phyloP scores from a whole-genome alignment of 2,113 vertebrate species.

The Ellobius talpinus region DNA sequence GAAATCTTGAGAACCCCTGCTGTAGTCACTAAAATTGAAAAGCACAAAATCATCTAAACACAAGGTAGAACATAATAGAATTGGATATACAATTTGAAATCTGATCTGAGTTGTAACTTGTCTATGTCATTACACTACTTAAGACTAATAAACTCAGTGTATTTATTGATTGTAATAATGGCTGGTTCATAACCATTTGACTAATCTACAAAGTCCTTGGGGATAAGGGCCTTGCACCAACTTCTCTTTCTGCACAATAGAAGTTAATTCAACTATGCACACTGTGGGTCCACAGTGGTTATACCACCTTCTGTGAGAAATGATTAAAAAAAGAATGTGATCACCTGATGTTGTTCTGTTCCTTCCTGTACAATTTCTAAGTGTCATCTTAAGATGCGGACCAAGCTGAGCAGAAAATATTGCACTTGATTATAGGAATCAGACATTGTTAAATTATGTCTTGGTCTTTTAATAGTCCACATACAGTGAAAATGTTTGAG shows the following conservation, averaged over 20 bases:
- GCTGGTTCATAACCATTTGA: not conserved
- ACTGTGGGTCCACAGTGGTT: not conserved
- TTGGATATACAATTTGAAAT: constrained; percentile 26
- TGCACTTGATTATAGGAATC: constrained; percentile 67
- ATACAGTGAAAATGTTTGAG: constrained; percentile 58
- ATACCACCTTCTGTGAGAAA: constrained; percentile 6
- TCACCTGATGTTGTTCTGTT: not conserved
- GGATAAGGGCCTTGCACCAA: not conserved
- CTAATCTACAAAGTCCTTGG: not conserved
- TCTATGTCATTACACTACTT: not conserved
- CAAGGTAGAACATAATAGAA: not conserved
- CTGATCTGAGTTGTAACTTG: not conserved
- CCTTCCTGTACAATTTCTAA: constrained; percentile 13
- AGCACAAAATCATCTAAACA: not conserved
- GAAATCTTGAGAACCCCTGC: not conserved
- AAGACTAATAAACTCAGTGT: not conserved
- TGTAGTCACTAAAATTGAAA: not conserved
- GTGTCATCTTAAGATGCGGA: constrained; percentile 54
- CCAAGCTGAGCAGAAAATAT: constrained; percentile 39
- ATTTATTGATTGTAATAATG: constrained; percentile 3
- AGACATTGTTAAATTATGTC: constrained; percentile 67
- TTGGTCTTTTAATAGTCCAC: constrained; percentile 58
- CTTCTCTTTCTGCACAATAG: not conserved
- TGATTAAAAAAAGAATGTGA: not conserved
- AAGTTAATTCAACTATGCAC: not conserved